Percentiles rank a stretch among this genome's conserved stretches.
Evolutionary conservation across 2,797 vertebrate genomes (phyloP).

Genomic region (Periophthalmus magnuspinnatus): DNA sequence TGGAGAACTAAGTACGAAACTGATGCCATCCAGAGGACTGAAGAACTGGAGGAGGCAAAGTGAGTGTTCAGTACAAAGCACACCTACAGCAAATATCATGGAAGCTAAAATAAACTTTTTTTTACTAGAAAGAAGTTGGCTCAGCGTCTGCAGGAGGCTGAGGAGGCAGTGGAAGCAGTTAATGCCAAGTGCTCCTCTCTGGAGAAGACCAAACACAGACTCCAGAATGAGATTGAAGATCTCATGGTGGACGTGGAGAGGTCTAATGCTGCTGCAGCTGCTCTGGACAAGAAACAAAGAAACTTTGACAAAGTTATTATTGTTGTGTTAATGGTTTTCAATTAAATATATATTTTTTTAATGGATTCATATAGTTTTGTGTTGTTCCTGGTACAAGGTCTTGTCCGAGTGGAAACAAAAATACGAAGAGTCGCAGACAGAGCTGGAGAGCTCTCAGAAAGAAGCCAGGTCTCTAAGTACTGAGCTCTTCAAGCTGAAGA

Average conservation of each 20-base stretch:
- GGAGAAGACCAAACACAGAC: slow-evolving; percentile 90
- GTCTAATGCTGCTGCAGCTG: slow-evolving; percentile 73
- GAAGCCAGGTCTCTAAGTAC: slow-evolving; percentile 76
- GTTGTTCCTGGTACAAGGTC: slow-evolving; percentile 40
- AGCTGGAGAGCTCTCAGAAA: slow-evolving; percentile 76
- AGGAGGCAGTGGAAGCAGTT: slow-evolving; percentile 85
- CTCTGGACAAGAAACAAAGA: slow-evolving; percentile 81
- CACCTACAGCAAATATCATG: not conserved
- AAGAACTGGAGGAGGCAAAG: slow-evolving; percentile 88
- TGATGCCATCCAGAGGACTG: slow-evolving; percentile 86
- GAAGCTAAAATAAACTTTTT: not conserved
- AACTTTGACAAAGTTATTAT: slow-evolving; percentile 56
- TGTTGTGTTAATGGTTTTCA: not conserved
- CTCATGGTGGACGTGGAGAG: slow-evolving; percentile 87
- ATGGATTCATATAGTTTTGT: not conserved
- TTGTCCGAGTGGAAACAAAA: slow-evolving; percentile 79
- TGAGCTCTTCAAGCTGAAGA: slow-evolving; percentile 81
- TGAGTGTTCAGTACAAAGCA: slow-evolving; percentile 56
- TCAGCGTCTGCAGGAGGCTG: slow-evolving; percentile 84
- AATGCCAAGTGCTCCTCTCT: slow-evolving; percentile 89
- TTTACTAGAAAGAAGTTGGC: slow-evolving; percentile 69
- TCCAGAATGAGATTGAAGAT: slow-evolving; percentile 90
- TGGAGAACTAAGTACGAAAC: slow-evolving; percentile 92
- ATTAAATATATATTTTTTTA: too few species aligned
- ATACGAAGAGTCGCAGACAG: slow-evolving; percentile 74